Percentiles rank a stretch among this genome's conserved stretches.
phyloP scores from a whole-genome alignment of 2,888 invertebrate species.

The Pecten maximus region DNA sequence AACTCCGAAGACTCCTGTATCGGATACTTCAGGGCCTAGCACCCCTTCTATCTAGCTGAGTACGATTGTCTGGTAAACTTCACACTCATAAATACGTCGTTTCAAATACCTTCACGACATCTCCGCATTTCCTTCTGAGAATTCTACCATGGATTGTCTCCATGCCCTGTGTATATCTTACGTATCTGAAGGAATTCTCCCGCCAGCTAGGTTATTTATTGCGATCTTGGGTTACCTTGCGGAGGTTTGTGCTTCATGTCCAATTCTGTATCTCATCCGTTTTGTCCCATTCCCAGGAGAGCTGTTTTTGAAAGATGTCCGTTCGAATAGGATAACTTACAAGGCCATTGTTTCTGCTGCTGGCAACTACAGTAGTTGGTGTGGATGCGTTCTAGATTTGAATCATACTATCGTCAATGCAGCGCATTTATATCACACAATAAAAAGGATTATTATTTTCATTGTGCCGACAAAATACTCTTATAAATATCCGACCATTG shows the following conservation, averaged over 20 bases:
- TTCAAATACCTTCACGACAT: slow-evolving; percentile 30
- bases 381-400: neutral
- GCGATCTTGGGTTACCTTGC: neutral
- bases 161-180: neutral
- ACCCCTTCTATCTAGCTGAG: neutral
- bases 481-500: too few species aligned
- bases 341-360: neutral
- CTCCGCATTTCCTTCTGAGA: neutral
- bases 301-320: slow-evolving; percentile 23
- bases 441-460: neutral
- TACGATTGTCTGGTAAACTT: slow-evolving; percentile 6
- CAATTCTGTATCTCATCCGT: neutral
- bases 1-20: too few species aligned
- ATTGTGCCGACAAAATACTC: neutral
- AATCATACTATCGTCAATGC: neutral
- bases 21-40: neutral
- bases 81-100: neutral
- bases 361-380: neutral
- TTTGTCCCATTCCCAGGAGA: slow-evolving; percentile 1
- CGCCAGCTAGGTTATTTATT: slow-evolving; percentile 4
- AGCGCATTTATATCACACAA: neutral
- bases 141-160: neutral
- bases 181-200: slow-evolving; percentile 7
- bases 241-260: neutral
- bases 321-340: neutral